These are phyloP conservation scores for Procavia capensis DNA, from an alignment of 2,113 vertebrate species.

Conservation along the genomic window DNA sequence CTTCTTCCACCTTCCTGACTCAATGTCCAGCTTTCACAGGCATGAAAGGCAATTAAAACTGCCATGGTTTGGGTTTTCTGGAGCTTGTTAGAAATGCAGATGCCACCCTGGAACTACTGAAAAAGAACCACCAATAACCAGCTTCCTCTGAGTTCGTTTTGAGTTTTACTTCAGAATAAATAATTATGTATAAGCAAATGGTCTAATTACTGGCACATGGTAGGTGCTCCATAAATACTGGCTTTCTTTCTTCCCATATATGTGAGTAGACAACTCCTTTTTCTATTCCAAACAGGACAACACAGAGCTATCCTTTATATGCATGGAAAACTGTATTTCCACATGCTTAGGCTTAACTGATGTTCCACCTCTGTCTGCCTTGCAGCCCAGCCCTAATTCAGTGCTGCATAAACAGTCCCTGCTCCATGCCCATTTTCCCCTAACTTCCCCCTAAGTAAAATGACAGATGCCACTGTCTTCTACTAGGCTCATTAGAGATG, in stretches of 20 bases:
- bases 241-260: not conserved
- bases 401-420: not conserved
- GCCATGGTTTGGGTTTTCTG: not conserved
- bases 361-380: not conserved
- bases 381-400: not conserved
- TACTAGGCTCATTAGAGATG: constrained; percentile 36
- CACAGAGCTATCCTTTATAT: not conserved
- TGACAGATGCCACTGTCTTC: constrained; percentile 55
- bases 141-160: not conserved
- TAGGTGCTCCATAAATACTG: not conserved
- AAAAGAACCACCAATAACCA: not conserved
- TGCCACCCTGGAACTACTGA: not conserved
- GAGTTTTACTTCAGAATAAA: not conserved
- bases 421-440: not conserved
- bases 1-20: not conserved
- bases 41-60: not conserved
- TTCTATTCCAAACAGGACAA: not conserved
- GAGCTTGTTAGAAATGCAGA: constrained; percentile 6
- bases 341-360: not conserved
- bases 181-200: not conserved
- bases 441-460: constrained; percentile 20
- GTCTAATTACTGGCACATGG: not conserved
- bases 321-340: not conserved
- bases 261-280: not conserved
- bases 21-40: not conserved